A percentile compares a stretch with the other conserved stretches of the same genome.
phyloP scores from a whole-genome alignment of 2,888 invertebrate species.

The Brachynemurus nebulosus region DNA sequence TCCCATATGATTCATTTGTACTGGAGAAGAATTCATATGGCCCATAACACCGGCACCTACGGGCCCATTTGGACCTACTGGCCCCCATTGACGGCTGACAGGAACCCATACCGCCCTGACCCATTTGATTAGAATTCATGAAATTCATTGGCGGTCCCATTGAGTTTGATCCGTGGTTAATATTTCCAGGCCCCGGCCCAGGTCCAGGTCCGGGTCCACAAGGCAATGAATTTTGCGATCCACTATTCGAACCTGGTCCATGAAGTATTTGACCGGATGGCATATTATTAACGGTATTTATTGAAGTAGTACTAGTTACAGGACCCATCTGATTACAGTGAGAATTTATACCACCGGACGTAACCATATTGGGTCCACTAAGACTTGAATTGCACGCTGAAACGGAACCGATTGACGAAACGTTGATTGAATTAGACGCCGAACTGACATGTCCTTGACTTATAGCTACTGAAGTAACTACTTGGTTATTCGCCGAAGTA shows the following conservation, averaged over 20 bases:
- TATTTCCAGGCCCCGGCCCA: neutral
- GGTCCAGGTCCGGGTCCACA: neutral
- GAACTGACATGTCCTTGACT: neutral
- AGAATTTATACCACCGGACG: neutral
- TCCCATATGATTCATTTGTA: slow-evolving; percentile 37
- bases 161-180: slow-evolving; percentile 1
- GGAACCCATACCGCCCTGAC: neutral
- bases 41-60: slow-evolving; percentile 33
- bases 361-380: neutral
- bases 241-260: neutral
- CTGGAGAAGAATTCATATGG: too few species aligned
- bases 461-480: neutral
- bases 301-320: neutral
- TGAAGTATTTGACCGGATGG: too few species aligned
- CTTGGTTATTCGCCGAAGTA: slow-evolving; percentile 1
- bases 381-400: neutral
- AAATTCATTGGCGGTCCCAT: neutral
- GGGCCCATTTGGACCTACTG: slow-evolving; percentile 19
- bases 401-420: neutral
- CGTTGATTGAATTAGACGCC: neutral
- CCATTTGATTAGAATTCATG: slow-evolving; percentile 3
- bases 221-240: neutral
- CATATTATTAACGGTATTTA: neutral
- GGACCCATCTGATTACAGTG: slow-evolving; percentile 4
- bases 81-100: slow-evolving; percentile 28